Conservation (phyloP, 2,797 vertebrate species). For the Parotocinclus haroldoi region DNA sequence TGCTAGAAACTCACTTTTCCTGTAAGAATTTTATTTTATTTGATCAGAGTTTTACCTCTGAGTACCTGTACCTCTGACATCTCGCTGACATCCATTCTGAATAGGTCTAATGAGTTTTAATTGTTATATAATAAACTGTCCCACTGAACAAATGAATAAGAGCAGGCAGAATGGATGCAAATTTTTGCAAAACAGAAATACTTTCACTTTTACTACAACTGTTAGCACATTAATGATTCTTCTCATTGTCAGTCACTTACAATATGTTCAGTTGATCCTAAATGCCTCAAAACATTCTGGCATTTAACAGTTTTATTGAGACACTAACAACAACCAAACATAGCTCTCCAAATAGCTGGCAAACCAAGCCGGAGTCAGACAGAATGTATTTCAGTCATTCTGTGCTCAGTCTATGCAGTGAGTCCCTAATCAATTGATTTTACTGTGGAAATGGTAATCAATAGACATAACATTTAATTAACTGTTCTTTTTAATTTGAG, state of each 20-base stretch:
- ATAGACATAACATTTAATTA: no score
- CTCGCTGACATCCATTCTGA: not conserved
- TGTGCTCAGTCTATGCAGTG: conserved; percentile 35
- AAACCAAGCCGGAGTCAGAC: conserved; percentile 51
- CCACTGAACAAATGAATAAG: conserved; percentile 1
- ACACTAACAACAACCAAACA: conserved; percentile 25
- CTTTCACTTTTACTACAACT: not conserved
- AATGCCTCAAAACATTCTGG: conserved; percentile 20
- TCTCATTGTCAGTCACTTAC: not conserved
- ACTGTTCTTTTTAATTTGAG: no score
- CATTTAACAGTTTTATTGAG: conserved; percentile 14
- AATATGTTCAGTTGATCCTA: conserved; percentile 49
- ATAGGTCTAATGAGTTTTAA: not conserved
- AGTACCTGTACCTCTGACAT: no score
- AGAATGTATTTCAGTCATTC: conserved; percentile 35
- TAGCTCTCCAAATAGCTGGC: conserved; percentile 38
- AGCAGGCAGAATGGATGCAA: not conserved
- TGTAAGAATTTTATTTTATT: no score
- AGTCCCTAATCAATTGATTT: conserved; percentile 34
- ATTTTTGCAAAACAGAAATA: not conserved
- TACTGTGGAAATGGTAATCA: conserved; percentile 35
- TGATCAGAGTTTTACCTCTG: no score
- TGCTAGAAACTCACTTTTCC: no score
- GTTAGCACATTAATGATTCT: not conserved
- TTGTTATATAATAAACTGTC: not conserved